Evolutionary conservation across 2,888 invertebrate genomes (phyloP).

Genomic region (Lepidocyrtinus sp.): DNA sequence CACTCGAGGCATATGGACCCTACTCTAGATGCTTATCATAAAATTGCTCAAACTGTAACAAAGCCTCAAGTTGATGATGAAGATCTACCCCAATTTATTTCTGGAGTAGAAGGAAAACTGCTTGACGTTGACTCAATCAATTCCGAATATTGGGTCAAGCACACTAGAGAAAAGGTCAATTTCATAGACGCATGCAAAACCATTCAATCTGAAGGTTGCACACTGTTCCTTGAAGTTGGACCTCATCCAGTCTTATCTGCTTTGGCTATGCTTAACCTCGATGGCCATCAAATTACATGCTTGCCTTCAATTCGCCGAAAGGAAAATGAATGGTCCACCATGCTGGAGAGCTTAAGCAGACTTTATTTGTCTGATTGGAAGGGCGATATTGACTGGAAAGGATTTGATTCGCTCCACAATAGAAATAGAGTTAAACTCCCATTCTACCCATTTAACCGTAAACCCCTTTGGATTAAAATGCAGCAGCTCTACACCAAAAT

Average conservation of each 20-base stretch:
- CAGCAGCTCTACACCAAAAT: not conserved
- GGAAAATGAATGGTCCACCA: conserved; percentile 27
- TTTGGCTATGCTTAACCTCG: conserved; percentile 15
- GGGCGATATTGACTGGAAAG: conserved; percentile 19
- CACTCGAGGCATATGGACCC: conserved; percentile 60
- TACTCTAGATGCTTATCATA: conserved; percentile 40
- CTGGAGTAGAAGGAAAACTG: conserved; percentile 50
- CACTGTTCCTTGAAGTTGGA: conserved; percentile 11
- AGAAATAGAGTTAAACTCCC: conserved; percentile 27
- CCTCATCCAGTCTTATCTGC: conserved; percentile 22
- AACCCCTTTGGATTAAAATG: conserved; percentile 38
- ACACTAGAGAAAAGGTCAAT: conserved; percentile 51
- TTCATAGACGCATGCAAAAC: conserved; percentile 39
- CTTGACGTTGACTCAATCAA: conserved; percentile 9
- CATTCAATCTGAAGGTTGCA: conserved; percentile 12
- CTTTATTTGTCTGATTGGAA: conserved; percentile 35
- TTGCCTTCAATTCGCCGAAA: conserved; percentile 25
- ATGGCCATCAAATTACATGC: not conserved
- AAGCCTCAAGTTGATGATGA: not conserved
- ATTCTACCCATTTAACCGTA: conserved; percentile 53
- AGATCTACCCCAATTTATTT: conserved; percentile 29
- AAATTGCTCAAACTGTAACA: conserved; percentile 21
- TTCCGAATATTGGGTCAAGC: conserved; percentile 56
- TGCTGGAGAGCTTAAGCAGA: conserved; percentile 23
- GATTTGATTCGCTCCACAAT: not conserved